phyloP scores from a whole-genome alignment of 2,797 vertebrate species.

The Babyrousa celebensis region DNA sequence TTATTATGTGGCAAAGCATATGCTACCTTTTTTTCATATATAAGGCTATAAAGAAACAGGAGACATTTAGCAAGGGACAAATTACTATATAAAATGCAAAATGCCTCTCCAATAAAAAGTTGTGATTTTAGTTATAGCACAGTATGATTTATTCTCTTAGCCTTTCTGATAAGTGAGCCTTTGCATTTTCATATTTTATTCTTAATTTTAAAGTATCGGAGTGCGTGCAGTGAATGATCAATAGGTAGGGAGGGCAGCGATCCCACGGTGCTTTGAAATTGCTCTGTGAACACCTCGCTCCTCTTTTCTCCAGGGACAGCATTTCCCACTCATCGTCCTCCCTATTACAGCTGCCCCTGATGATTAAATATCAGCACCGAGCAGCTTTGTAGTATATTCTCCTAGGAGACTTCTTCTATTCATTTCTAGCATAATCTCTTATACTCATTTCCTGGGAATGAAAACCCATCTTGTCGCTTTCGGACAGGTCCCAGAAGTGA shows the following conservation, averaged over 20 bases:
- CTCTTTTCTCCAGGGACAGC: constrained; percentile 83
- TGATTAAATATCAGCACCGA: constrained; percentile 91
- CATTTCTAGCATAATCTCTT: constrained; percentile 91
- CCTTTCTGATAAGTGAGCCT: constrained; percentile 88
- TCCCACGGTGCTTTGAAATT: constrained; percentile 83
- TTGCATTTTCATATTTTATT: constrained; percentile 89
- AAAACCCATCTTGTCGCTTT: constrained; percentile 90
- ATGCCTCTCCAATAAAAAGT: constrained; percentile 88
- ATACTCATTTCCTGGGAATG: constrained; percentile 91
- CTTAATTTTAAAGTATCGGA: constrained; percentile 85
- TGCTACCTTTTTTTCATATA: constrained; percentile 80
- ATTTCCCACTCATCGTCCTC: constrained; percentile 84
- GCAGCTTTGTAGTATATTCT: constrained; percentile 89
- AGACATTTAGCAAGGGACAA: constrained; percentile 89
- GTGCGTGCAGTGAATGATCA: constrained; percentile 86
- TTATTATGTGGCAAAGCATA: constrained; percentile 83
- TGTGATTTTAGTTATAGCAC: constrained; percentile 85
- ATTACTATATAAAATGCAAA: constrained; percentile 88
- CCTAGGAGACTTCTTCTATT: constrained; percentile 89
- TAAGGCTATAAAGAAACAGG: constrained; percentile 87
- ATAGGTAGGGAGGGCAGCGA: constrained; percentile 83
- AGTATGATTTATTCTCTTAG: constrained; percentile 89
- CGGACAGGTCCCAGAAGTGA: constrained; percentile 89
- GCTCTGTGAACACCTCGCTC: constrained; percentile 84
- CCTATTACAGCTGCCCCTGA: constrained; percentile 90